Conservation (phyloP, 2,113 vertebrate genomes). For the Calidris pygmaea region DNA sequence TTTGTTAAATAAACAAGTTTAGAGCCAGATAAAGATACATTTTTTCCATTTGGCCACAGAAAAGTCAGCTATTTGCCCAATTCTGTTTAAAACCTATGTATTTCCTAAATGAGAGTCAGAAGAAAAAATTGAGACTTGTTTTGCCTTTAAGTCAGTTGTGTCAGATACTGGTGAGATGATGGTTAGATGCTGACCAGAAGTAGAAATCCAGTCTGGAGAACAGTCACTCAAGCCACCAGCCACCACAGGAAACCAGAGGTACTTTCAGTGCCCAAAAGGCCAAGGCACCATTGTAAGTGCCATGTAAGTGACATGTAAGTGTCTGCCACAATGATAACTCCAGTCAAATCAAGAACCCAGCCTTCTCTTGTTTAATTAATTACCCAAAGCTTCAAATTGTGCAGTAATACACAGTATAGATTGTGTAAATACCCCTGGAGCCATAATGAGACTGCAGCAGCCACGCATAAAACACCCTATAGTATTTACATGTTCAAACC, state of each 20-base stretch:
- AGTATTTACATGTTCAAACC: neutral
- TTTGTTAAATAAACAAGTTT: neutral
- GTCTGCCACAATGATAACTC: neutral
- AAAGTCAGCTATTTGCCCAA: neutral
- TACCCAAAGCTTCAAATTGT: neutral
- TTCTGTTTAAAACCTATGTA: neutral
- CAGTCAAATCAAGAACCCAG: neutral
- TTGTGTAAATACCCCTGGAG: rapidly evolving
- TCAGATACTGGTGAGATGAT: neutral
- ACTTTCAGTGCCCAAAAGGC: neutral
- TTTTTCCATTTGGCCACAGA: neutral
- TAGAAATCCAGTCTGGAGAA: neutral
- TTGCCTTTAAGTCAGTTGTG: neutral
- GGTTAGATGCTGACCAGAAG: neutral
- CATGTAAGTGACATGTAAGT: no score
- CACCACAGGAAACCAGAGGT: neutral
- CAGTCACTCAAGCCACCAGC: neutral
- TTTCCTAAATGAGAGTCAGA: neutral
- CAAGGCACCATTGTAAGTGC: neutral
- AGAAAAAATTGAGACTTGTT: neutral
- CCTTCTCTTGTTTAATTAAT: neutral
- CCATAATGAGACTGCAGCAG: neutral
- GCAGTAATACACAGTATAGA: neutral
- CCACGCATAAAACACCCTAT: neutral
- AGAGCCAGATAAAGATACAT: neutral